Evolutionary conservation across 1,140 invertebrate genomes (phyloP).

Genomic region (Armadillidium nasatum): DNA sequence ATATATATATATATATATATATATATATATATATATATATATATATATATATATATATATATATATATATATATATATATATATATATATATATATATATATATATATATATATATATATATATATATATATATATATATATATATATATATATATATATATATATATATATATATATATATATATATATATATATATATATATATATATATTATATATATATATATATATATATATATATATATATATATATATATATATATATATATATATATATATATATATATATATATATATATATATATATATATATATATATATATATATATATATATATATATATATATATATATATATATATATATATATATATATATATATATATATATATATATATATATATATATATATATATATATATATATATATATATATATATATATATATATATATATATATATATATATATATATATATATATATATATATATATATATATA

Average conservation of each 20-base stretch:
- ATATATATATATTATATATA: slow-evolving; percentile 11
- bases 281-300: slow-evolving; percentile 10
- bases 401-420: too few species aligned
- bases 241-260: slow-evolving; percentile 24
- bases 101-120: too few species aligned
- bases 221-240: slow-evolving; percentile 21
- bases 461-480: too few species aligned
- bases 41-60: too few species aligned
- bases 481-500: too few species aligned
- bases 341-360: slow-evolving; percentile 18
- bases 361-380: slow-evolving; percentile 4
- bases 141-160: slow-evolving; percentile 8
- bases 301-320: slow-evolving; percentile 1
- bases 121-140: neutral
- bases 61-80: too few species aligned
- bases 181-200: slow-evolving; percentile 20
- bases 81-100: too few species aligned
- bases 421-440: too few species aligned
- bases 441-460: too few species aligned
- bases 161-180: slow-evolving; percentile 19
- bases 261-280: slow-evolving; percentile 17
- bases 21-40: too few species aligned
- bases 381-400: neutral
- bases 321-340: slow-evolving; percentile 10
- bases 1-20: too few species aligned